Evolutionary conservation across 2,888 invertebrate genomes (phyloP), one percentile per base, ranked within the genome.

Genomic region (Colostygia pectinataria): DNA sequence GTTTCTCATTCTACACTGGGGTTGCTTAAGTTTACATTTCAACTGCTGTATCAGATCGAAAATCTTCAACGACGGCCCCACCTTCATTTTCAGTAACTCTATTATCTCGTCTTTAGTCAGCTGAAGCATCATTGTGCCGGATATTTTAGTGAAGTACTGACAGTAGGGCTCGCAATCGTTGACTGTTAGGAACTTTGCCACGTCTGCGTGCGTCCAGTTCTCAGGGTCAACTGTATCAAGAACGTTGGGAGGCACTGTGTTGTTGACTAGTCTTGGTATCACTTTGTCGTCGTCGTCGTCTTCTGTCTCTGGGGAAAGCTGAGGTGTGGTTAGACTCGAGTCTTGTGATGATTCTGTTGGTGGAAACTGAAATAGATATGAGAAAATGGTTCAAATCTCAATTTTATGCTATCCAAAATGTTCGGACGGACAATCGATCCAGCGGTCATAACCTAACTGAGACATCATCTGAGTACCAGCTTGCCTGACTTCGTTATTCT

Each of bases 61-160:
- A 68, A 98, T 97, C 91, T 98, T 98, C 52, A 98, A 83, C 10
- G 98, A 97, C 4, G 98, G 98, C 1, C 98, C 98, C 50, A 98
- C 97, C 91, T 98, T 98, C 93, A 96, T 97, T 63, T 96, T 95
- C 14, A 97, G 94, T 56, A 97, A 90, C 68, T 95, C 95, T 65
- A 98, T 94, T 57, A 98, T 96, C 85, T 98, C 95, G 77, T 98
- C 97, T 88, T 98, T 97, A 38, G 94, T 94, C 50, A 98, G 88
- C 58, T 93, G 92, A 52, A 98, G 88, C 72, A 98, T 91, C 73
- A 92, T 93, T 53, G 94, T 93, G 0, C 98, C 98, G 63, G 95
- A 95, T 57, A 98, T 94, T 78, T 93, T 89, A 64, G 86, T 91
- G 66, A 94, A 94, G 43, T 92, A 92, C 63, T 92, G 92, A 67